These are phyloP conservation scores for Discoglossus pictus DNA, from an alignment of 2,797 vertebrate genomes.

Conservation along the genomic window DNA sequence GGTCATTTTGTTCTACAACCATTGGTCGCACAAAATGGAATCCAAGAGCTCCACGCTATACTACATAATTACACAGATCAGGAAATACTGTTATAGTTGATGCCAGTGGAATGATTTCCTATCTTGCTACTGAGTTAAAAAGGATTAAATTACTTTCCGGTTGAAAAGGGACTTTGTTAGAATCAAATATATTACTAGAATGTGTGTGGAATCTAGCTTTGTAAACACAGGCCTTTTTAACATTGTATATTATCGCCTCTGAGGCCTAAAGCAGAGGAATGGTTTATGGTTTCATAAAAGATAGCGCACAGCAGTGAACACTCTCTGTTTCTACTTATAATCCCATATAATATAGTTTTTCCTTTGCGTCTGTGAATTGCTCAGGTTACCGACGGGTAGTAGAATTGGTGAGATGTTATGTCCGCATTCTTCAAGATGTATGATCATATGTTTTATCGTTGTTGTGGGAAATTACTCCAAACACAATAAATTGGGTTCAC, in stretches of 20 bases:
- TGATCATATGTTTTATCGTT: conserved; percentile 44
- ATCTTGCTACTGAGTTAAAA: no score
- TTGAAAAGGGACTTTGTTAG: no score
- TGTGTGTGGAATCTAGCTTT: no score
- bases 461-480: conserved; percentile 48
- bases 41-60: no score
- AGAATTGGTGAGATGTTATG: conserved; percentile 24
- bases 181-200: no score
- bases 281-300: background rate
- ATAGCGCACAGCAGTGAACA: conserved; percentile 8
- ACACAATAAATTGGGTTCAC: conserved; percentile 52
- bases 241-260: background rate
- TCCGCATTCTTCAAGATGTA: conserved; percentile 35
- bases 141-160: no score
- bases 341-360: conserved; percentile 14
- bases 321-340: conserved; percentile 7
- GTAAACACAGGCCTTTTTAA: background rate
- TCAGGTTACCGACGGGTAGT: conserved; percentile 24
- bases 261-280: background rate
- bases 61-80: no score
- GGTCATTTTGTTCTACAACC: no score
- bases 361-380: conserved; percentile 15
- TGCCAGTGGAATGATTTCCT: no score
- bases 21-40: no score
- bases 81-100: no score